Percentiles rank a stretch among this genome's conserved stretches.
phyloP scores from a whole-genome alignment of 1,140 invertebrate species.

The Megalonaias nervosa region DNA sequence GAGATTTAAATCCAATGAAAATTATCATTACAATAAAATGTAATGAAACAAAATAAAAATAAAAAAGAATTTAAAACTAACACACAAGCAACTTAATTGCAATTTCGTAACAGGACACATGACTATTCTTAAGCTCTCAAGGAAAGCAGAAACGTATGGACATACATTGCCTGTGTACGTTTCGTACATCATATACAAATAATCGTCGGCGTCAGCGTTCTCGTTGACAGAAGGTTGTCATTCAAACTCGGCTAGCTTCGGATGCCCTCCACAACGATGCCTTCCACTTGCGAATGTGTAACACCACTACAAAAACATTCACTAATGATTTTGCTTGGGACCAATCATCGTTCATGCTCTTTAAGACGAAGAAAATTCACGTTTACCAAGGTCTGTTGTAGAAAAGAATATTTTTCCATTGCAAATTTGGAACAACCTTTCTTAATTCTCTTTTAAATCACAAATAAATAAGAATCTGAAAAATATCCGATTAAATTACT shows the following conservation, averaged over 20 bases:
- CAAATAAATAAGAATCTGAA: no score
- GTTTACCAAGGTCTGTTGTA: no score
- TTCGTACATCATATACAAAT: constrained; percentile 60
- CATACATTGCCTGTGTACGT: constrained; percentile 63
- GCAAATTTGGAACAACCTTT: no score
- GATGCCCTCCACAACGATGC: no score
- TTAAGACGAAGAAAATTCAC: constrained; percentile 36
- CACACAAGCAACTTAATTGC: constrained; percentile 53
- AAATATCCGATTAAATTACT: no score
- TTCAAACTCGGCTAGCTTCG: constrained; percentile 45
- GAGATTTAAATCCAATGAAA: no score
- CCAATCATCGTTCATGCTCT: constrained; percentile 62
- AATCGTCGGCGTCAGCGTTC: constrained; percentile 62
- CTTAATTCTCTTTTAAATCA: no score
- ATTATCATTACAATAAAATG: no score
- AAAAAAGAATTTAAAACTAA: no score
- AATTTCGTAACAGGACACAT: constrained; percentile 39
- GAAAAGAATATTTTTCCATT: no score
- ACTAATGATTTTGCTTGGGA: constrained; percentile 40
- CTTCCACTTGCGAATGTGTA: constrained; percentile 50
- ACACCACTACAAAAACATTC: constrained; percentile 53
- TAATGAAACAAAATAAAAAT: no score
- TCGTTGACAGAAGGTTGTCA: constrained; percentile 57
- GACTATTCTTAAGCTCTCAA: constrained; percentile 63
- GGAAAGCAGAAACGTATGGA: constrained; percentile 52